phyloP scores from a whole-genome alignment of 2,888 invertebrate species.

The Dynastes maya region DNA sequence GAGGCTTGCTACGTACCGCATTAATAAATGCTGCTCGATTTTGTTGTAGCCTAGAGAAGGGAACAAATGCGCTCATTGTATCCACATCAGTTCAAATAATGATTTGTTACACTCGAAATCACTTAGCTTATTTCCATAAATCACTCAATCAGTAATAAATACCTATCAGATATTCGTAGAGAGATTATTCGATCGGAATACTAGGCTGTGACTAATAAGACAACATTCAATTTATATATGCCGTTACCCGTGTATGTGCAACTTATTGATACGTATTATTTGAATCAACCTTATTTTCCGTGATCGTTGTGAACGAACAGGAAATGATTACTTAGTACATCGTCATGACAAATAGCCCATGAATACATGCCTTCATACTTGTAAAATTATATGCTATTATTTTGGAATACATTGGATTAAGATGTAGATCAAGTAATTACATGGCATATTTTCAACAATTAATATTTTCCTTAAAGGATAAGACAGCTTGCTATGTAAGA shows the following conservation, averaged over 20 bases:
- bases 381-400: neutral
- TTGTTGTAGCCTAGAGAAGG: constrained; percentile 5
- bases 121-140: constrained; percentile 40
- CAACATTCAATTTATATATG: constrained; percentile 27
- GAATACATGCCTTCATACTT: neutral
- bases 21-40: constrained; percentile 17
- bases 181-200: constrained; percentile 35
- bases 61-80: neutral
- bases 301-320: neutral
- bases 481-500: neutral
- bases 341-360: neutral
- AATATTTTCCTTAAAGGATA: neutral
- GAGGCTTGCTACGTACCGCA: constrained; percentile 9
- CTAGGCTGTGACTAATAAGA: constrained; percentile 37
- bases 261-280: constrained; percentile 4
- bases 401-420: neutral
- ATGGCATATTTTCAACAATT: neutral
- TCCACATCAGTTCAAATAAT: constrained; percentile 3
- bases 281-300: neutral
- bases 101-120: constrained; percentile 39
- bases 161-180: constrained; percentile 10
- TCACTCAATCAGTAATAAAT: constrained; percentile 42
- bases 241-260: neutral
- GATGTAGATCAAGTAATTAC: neutral
- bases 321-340: constrained; percentile 3